A percentile compares a stretch with the other conserved stretches of the same genome.
phyloP scores from a whole-genome alignment of 2,888 invertebrate genomes.

The Petrolisthes manimaculis region DNA sequence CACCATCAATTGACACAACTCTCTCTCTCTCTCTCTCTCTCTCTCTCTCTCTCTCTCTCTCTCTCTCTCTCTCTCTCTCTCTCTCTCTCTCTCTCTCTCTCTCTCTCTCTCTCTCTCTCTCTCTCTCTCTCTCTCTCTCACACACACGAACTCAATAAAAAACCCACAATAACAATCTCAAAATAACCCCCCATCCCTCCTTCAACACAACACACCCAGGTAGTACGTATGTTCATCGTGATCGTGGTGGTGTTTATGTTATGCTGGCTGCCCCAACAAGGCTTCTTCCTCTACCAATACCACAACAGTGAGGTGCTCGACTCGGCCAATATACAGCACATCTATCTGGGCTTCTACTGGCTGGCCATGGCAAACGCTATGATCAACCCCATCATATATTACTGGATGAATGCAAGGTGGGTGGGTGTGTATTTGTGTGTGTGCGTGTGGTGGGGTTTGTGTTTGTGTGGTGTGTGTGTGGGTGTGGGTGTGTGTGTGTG shows the following conservation, averaged over 20 bases:
- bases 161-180: neutral
- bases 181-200: neutral
- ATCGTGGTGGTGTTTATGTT: slow-evolving; percentile 52
- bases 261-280: slow-evolving; percentile 60
- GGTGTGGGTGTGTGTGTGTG: neutral
- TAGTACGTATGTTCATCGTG: slow-evolving; percentile 55
- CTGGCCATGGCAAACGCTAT: slow-evolving; percentile 97
- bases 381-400: slow-evolving; percentile 97
- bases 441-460: neutral
- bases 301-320: slow-evolving; percentile 48
- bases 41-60: neutral
- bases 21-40: slow-evolving; percentile 15
- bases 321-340: slow-evolving; percentile 78
- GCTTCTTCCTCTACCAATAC: slow-evolving; percentile 57
- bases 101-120: neutral
- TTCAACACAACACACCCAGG: slow-evolving; percentile 6
- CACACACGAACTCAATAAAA: neutral
- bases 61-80: too few relatives aligned
- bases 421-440: neutral
- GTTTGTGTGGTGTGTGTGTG: neutral
- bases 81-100: neutral
- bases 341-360: slow-evolving; percentile 92
- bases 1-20: neutral
- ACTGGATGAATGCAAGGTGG: slow-evolving; percentile 97
- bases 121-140: neutral